phyloP scores from a whole-genome alignment of 2,797 vertebrate genomes.

The Premnoplex brunnescens region DNA sequence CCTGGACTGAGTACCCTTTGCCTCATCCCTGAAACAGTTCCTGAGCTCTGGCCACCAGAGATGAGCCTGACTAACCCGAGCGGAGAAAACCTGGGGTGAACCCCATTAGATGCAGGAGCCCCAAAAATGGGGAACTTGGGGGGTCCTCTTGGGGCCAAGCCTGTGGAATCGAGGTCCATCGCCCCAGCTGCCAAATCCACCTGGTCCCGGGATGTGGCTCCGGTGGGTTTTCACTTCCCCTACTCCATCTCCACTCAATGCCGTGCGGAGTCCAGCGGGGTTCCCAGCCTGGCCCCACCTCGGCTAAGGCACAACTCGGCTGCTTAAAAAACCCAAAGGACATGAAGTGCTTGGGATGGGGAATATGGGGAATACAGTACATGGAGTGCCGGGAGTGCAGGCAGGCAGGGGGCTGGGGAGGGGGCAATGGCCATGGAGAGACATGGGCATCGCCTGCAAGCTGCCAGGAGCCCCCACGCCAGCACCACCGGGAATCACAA shows the following conservation, averaged over 20 bases:
- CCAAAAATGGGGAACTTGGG: background rate
- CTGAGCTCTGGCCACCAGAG: background rate
- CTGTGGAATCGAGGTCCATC: background rate
- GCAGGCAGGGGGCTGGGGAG: background rate
- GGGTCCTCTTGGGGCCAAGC: rapidly evolving
- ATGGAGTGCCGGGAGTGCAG: rapidly evolving
- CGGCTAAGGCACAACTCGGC: slow-evolving; percentile 36
- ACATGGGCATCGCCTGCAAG: background rate
- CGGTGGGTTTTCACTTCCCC: background rate
- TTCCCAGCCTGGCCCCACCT: background rate
- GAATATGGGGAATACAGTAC: background rate
- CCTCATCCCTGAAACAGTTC: background rate
- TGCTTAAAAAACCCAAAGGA: background rate
- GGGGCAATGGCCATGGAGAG: background rate
- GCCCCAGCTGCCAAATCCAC: background rate
- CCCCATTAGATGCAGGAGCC: background rate
- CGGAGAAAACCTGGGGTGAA: rapidly evolving
- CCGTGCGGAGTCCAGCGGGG: rapidly evolving
- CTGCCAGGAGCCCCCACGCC: background rate
- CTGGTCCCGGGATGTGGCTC: background rate
- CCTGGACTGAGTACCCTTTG: background rate
- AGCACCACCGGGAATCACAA: background rate
- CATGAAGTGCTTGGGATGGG: background rate
- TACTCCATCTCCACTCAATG: background rate
- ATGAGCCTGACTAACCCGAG: rapidly evolving